These are phyloP conservation scores for Agapornis roseicollis DNA, from an alignment of 2,113 vertebrate species.

Conservation along the genomic window DNA sequence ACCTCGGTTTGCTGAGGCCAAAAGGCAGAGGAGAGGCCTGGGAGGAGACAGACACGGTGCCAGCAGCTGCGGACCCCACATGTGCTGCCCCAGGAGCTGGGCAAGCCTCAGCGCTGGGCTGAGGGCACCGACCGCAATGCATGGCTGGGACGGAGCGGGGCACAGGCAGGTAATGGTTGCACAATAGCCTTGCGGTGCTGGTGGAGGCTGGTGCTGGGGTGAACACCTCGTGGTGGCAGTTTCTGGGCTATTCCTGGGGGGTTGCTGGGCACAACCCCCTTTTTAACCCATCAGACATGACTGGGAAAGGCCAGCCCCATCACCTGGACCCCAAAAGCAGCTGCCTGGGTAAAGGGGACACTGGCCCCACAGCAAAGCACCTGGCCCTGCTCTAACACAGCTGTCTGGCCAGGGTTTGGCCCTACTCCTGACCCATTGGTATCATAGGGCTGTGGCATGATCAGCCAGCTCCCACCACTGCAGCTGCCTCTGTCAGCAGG, in stretches of 20 bases:
- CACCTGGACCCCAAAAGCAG: neutral
- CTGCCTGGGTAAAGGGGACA: neutral
- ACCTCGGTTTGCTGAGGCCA: neutral
- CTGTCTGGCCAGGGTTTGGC: fast-evolving
- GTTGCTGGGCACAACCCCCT: neutral
- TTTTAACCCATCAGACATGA: neutral
- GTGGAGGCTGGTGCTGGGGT: slow-evolving; percentile 30
- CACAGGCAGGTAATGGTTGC: neutral
- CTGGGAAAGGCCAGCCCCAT: neutral
- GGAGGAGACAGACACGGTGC: neutral
- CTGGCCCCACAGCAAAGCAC: neutral
- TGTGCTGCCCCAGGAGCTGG: neutral
- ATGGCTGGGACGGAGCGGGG: fast-evolving
- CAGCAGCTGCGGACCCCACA: neutral
- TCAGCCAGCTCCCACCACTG: neutral
- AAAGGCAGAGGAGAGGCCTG: neutral
- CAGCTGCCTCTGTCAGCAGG: neutral
- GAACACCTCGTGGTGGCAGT: neutral
- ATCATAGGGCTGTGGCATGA: fast-evolving
- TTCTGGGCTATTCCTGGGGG: neutral
- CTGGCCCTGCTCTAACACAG: neutral
- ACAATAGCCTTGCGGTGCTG: neutral
- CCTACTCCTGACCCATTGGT: neutral
- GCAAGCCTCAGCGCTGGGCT: neutral
- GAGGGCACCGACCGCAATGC: neutral